phyloP scores from a whole-genome alignment of 1,140 invertebrate species.

The Drosophila tani region DNA sequence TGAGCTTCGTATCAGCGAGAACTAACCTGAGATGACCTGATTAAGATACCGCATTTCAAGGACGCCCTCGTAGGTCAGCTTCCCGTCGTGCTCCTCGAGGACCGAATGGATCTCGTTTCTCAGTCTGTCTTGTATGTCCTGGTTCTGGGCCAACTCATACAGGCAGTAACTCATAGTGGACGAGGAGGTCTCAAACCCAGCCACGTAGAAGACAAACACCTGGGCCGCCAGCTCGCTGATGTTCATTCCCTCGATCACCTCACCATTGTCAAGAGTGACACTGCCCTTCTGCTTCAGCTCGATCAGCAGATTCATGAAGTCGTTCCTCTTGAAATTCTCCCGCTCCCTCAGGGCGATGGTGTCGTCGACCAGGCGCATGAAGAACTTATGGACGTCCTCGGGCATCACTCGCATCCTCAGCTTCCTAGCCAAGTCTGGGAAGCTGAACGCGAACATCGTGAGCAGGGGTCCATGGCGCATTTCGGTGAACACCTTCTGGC shows the following conservation, averaged over 20 bases:
- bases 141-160: conserved; percentile 85
- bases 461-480: conserved; percentile 39
- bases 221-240: conserved; percentile 85
- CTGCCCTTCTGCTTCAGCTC: conserved; percentile 84
- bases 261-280: conserved; percentile 56
- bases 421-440: conserved; percentile 45
- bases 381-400: conserved; percentile 86
- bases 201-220: conserved; percentile 88
- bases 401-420: conserved; percentile 47
- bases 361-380: conserved; percentile 85
- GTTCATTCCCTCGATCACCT: conserved; percentile 54
- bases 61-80: conserved; percentile 87
- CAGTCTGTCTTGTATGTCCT: conserved; percentile 85
- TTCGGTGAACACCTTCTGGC: conserved; percentile 52
- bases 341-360: conserved; percentile 85
- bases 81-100: conserved; percentile 85
- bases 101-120: conserved; percentile 85
- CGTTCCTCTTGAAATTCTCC: conserved; percentile 85
- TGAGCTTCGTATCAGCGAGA: neutral
- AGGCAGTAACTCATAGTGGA: conserved; percentile 85
- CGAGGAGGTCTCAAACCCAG: conserved; percentile 87
- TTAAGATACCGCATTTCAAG: conserved; percentile 87
- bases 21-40: conserved; percentile 86
- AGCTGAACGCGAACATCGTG: conserved; percentile 53
- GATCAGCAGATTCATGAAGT: conserved; percentile 87